Conservation (phyloP, 2,113 vertebrate genomes). For the Embiotoca jacksoni region DNA sequence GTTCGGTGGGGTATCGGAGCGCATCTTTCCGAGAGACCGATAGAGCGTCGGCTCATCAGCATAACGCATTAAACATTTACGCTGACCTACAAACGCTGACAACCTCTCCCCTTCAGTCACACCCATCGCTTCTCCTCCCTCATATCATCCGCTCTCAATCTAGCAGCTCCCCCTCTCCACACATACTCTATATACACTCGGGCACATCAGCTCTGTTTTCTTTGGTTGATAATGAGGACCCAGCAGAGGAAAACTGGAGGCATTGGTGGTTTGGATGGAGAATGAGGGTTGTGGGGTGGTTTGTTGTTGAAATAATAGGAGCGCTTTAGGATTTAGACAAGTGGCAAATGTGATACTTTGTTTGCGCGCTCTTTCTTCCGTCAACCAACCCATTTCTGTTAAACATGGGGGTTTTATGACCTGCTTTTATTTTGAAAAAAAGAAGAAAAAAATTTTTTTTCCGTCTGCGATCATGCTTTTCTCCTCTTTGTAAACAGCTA, state of each 20-base stretch:
- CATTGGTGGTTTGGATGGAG: conserved; percentile 39
- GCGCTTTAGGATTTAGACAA: conserved; percentile 48
- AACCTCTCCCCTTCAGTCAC: conserved; percentile 59
- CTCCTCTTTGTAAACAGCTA: neutral
- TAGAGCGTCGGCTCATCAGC: conserved; percentile 70
- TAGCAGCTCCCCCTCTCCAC: conserved; percentile 15
- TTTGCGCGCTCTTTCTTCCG: conserved; percentile 2
- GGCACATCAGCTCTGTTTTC: conserved; percentile 57
- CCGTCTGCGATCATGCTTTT: neutral
- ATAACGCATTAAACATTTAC: conserved; percentile 86
- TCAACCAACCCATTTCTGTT: conserved; percentile 33
- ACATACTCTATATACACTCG: conserved; percentile 17
- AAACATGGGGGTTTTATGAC: conserved; percentile 14
- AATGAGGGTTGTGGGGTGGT: conserved; percentile 26
- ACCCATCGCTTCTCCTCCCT: conserved; percentile 50
- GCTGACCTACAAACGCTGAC: conserved; percentile 81
- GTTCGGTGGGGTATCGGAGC: conserved; percentile 24
- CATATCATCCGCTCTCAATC: conserved; percentile 29
- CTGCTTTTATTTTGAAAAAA: conserved; percentile 23
- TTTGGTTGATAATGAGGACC: conserved; percentile 69
- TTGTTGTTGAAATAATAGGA: conserved; percentile 49
- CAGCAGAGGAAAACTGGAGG: conserved; percentile 37
- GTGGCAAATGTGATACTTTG: conserved; percentile 41
- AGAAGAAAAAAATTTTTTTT: conserved; percentile 24
- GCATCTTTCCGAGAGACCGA: conserved; percentile 39